Evolutionary conservation across 1,140 invertebrate species (phyloP).

Genomic region (Pygmarrhopalites habei): DNA sequence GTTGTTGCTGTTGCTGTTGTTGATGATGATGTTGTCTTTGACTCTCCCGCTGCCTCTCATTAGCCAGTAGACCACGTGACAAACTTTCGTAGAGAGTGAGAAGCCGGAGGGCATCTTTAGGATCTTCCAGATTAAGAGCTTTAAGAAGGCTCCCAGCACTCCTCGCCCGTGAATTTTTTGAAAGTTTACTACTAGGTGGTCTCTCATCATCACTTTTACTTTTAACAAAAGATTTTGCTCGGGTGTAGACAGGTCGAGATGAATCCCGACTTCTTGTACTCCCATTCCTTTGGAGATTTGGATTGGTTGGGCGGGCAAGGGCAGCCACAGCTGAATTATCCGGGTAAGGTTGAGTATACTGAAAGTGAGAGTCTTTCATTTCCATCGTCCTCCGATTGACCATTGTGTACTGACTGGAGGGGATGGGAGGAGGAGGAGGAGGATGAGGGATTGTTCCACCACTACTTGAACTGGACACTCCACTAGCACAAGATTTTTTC

Average conservation of each 20-base stretch:
- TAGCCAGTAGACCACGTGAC: slow-evolving; percentile 19
- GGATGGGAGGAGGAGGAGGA: slow-evolving; percentile 12
- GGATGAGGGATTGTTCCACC: slow-evolving; percentile 26
- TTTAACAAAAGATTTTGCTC: slow-evolving; percentile 39
- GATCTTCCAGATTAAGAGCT: slow-evolving; percentile 25
- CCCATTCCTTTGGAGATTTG: slow-evolving; percentile 8
- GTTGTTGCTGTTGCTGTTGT: slow-evolving; percentile 16
- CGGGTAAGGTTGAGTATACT: slow-evolving; percentile 24
- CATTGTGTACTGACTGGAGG: no score
- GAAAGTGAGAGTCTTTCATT: slow-evolving; percentile 36
- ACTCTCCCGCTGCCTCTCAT: slow-evolving; percentile 10
- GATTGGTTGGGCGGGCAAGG: slow-evolving; percentile 2
- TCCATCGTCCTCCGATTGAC: slow-evolving; percentile 22
- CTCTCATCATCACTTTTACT: slow-evolving; percentile 37
- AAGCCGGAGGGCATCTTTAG: slow-evolving; percentile 38
- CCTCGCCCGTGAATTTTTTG: slow-evolving; percentile 35
- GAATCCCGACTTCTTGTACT: slow-evolving; percentile 2
- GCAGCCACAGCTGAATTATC: slow-evolving; percentile 35
- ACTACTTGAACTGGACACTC: slow-evolving; percentile 28
- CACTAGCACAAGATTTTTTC: slow-evolving; percentile 35
- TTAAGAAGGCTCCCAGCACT: slow-evolving; percentile 35
- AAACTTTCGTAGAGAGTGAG: slow-evolving; percentile 36
- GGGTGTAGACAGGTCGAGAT: slow-evolving; percentile 30
- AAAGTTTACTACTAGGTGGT: slow-evolving; percentile 36
- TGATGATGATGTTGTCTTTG: slow-evolving; percentile 20